Evolutionary conservation across 2,113 vertebrate species (phyloP).

Genomic region (Phoenicopterus ruber): DNA sequence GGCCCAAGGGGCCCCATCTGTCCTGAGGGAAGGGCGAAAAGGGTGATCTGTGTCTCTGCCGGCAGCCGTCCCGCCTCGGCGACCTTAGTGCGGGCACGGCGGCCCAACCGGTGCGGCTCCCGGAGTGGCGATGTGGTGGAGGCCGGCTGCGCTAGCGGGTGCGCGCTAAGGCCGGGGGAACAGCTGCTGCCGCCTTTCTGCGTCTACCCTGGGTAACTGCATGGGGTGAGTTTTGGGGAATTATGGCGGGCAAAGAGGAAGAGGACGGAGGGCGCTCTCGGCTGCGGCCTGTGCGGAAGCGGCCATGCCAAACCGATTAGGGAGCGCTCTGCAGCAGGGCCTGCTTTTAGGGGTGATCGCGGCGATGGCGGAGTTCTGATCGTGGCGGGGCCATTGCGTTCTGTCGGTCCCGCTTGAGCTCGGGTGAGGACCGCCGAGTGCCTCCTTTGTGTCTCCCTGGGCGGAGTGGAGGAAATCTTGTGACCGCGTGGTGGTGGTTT

Average conservation of each 20-base stretch:
- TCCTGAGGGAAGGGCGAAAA: background rate
- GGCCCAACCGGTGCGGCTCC: background rate
- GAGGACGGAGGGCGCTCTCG: background rate
- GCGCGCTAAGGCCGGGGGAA: background rate
- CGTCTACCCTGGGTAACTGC: background rate
- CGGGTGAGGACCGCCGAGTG: background rate
- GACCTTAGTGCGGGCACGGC: background rate
- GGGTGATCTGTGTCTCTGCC: background rate
- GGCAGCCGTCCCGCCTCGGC: background rate
- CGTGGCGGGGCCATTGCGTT: background rate
- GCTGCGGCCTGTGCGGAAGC: background rate
- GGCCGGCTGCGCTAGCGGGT: background rate
- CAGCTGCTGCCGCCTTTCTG: background rate
- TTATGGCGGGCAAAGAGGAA: background rate
- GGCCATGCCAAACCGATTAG: background rate
- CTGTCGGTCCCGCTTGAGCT: background rate
- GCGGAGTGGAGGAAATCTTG: background rate
- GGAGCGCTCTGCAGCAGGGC: background rate
- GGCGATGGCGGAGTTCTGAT: background rate
- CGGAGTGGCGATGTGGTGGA: background rate
- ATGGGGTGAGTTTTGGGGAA: background rate
- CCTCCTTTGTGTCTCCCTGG: constrained; percentile 6
- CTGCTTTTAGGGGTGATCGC: background rate
- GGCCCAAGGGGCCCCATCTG: background rate
- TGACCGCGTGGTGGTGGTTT: constrained; percentile 70